phyloP scores from a whole-genome alignment of 2,113 vertebrate genomes.

The Epinephelus cyanopodus region DNA sequence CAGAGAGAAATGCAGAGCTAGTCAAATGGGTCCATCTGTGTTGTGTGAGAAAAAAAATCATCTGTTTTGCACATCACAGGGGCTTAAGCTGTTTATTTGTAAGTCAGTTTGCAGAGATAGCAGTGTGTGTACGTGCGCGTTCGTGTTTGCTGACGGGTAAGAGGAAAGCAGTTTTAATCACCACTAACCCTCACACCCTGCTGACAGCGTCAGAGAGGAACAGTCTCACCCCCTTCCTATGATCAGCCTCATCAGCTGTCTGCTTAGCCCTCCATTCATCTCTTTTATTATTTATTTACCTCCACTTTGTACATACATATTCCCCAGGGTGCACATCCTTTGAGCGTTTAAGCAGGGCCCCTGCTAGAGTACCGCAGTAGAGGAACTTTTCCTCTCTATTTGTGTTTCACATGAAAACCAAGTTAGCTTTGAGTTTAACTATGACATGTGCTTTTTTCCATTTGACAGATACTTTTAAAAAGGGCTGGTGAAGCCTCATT shows the following conservation, averaged over 20 bases:
- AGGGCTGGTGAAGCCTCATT: constrained; percentile 30
- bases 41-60: constrained; percentile 53
- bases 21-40: constrained; percentile 61
- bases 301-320: constrained; percentile 71
- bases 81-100: constrained; percentile 79
- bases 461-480: constrained; percentile 45
- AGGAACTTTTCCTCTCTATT: constrained; percentile 55
- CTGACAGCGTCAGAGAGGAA: constrained; percentile 77
- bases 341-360: constrained; percentile 61
- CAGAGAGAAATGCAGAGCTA: constrained; percentile 63
- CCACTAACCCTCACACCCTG: constrained; percentile 71
- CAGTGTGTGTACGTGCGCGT: constrained; percentile 36
- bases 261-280: constrained; percentile 75
- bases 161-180: constrained; percentile 81
- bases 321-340: constrained; percentile 61
- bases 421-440: constrained; percentile 43
- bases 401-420: constrained; percentile 48
- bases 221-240: constrained; percentile 61
- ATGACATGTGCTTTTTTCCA: constrained; percentile 17
- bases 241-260: constrained; percentile 81
- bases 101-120: constrained; percentile 72
- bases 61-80: constrained; percentile 80
- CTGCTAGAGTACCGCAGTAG: constrained; percentile 42
- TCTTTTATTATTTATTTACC: constrained; percentile 78
- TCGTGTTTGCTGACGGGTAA: constrained; percentile 75